Evolutionary conservation across 1,140 invertebrate species (phyloP), one percentile per base, ranked within the genome.

Genomic region (Coboldia fuscipes): DNA sequence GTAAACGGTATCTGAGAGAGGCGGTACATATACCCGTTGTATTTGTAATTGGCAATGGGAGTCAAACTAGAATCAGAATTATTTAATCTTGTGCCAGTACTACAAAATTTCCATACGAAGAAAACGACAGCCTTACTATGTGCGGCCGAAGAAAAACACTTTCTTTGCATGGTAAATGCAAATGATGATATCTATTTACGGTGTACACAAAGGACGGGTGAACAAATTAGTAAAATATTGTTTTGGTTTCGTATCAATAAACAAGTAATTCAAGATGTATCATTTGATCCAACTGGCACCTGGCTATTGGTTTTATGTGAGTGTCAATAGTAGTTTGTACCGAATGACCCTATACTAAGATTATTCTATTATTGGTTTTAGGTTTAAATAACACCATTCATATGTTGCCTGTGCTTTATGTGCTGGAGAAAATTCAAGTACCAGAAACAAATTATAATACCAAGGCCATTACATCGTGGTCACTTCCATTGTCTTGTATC

Each of bases 221-320:
- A 47, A 41, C 46, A 51, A 29, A 54, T 72, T n/a, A 47, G 73
- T n/a, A 74, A 69, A 43, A 63, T 67, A 45, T 54, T 79, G 37
- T 66, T 68, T 39, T 79, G 74, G 75, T 70, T 71, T 48, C 56
- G 58, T 39, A 62, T 65, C 19, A 52, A 51, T 15, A 57, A 61
- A 29, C 69, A 68, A 50, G 50, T 56, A 39, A 70, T 78, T 24
- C 58, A 67, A 39, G 63, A 68, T 36, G 46, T 76, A 36, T 72
- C 70, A 47, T 77, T 78, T 52, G 72, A 77, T 56, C 65, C 70
- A 16, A 59, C 62, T n/a, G 71, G 71, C 23, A 59, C 64, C 30
- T 76, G 72, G 72, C 51, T 78, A n/a, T 47, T 77, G 7, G 54
- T 66, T 39, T 56, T 70, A 27, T 68, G 65, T 54, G 56, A 60